phyloP scores from a whole-genome alignment of 2,888 invertebrate genomes.

The Agrotis exclamationis region DNA sequence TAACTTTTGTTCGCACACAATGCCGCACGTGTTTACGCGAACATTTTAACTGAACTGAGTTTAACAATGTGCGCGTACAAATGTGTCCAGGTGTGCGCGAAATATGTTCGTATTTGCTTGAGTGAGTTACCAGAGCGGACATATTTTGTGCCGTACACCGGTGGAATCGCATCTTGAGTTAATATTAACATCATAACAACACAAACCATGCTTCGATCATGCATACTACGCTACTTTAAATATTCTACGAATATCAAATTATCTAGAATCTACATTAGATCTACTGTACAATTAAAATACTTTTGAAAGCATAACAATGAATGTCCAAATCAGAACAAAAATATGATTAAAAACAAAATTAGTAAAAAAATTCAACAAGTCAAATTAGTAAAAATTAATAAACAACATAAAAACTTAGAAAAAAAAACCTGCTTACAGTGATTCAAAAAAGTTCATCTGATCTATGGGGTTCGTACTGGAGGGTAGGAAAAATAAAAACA shows the following conservation, averaged over 20 bases:
- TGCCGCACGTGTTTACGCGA: no score
- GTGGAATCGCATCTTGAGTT: neutral
- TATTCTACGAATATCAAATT: constrained; percentile 8
- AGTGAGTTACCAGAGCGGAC: no score
- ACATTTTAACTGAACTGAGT: no score
- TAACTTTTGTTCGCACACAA: no score
- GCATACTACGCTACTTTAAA: constrained; percentile 39
- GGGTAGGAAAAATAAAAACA: constrained; percentile 79
- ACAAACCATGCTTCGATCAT: constrained; percentile 55
- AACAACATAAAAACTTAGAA: constrained; percentile 66
- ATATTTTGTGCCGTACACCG: no score
- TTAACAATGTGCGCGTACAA: no score
- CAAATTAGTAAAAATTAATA: constrained; percentile 67
- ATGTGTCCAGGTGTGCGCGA: no score
- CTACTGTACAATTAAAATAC: constrained; percentile 33
- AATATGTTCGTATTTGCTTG: no score
- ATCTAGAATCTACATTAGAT: neutral
- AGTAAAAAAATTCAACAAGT: constrained; percentile 57
- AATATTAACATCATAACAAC: constrained; percentile 14
- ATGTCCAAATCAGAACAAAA: constrained; percentile 9
- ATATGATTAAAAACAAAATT: constrained; percentile 52
- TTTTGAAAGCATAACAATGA: constrained; percentile 21
- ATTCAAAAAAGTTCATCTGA: constrained; percentile 91
- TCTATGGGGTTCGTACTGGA: constrained; percentile 90
- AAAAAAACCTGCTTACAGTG: constrained; percentile 88